Evolutionary conservation across 2,888 invertebrate genomes (phyloP).

Genomic region (Teinopalpus imperialis): DNA sequence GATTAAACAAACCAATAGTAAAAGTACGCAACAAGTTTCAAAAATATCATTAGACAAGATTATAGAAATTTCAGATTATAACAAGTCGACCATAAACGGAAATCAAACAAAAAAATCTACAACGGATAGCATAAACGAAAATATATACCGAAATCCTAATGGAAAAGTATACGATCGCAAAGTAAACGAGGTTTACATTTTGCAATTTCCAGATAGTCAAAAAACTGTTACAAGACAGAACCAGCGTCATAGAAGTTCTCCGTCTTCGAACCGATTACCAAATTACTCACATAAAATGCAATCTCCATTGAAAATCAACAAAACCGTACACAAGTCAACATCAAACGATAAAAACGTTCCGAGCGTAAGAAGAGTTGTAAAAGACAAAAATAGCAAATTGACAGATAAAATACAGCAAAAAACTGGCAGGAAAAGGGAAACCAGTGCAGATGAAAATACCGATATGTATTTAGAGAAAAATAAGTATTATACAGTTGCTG

Average conservation of each 20-base stretch:
- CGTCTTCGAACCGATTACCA: background rate
- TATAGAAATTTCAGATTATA: constrained; percentile 1
- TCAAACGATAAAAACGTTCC: constrained; percentile 1
- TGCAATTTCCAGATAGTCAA: constrained; percentile 4
- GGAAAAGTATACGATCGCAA: constrained; percentile 5
- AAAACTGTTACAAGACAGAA: constrained; percentile 1
- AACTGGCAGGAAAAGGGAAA: constrained; percentile 30
- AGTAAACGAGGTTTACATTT: background rate
- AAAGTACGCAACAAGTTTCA: constrained; percentile 3
- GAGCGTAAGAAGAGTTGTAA: constrained; percentile 2
- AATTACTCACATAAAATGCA: constrained; percentile 11
- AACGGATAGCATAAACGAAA: background rate
- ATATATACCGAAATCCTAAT: background rate
- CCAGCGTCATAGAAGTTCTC: constrained; percentile 12
- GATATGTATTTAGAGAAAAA: constrained; percentile 26
- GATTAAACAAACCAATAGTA: constrained; percentile 4
- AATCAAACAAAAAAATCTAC: constrained; percentile 12
- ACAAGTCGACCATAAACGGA: constrained; percentile 1
- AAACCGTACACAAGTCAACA: constrained; percentile 14
- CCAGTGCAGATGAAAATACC: constrained; percentile 27
- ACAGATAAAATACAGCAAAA: constrained; percentile 19
- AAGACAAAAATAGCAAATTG: constrained; percentile 11
- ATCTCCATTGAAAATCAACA: constrained; percentile 10
- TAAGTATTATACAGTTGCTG: constrained; percentile 25
- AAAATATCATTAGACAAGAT: background rate